Conservation (phyloP, 37 sponge, comb jelly and placozoan genomes). For the Haliclona indistincta region DNA sequence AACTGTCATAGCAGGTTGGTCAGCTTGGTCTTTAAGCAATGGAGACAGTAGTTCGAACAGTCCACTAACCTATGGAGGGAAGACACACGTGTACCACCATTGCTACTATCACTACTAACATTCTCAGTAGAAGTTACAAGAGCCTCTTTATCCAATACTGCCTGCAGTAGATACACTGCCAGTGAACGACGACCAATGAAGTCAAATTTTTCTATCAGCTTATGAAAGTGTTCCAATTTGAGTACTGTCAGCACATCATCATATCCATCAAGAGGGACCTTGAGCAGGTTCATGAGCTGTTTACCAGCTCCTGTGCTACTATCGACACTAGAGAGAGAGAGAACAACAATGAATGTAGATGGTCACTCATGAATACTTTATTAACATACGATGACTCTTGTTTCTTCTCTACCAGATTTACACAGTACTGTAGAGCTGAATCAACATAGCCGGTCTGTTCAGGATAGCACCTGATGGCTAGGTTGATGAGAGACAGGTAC, state of each 20-base stretch:
- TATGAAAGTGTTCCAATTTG: slow-evolving; percentile 71
- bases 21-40: slow-evolving; percentile 79
- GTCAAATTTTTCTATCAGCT: slow-evolving; percentile 55
- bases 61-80: slow-evolving; percentile 54
- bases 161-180: slow-evolving; percentile 65
- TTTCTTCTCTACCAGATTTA: slow-evolving; percentile 61
- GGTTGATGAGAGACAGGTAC: slow-evolving; percentile 84
- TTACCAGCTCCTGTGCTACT: slow-evolving; percentile 27
- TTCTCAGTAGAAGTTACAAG: slow-evolving; percentile 23
- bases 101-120: not conserved
- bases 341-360: not conserved
- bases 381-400: slow-evolving; percentile 38
- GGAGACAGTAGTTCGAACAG: slow-evolving; percentile 79
- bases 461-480: slow-evolving; percentile 95
- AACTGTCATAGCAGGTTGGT: slow-evolving; percentile 72
- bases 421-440: slow-evolving; percentile 72
- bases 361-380: not conserved
- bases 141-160: slow-evolving; percentile 71
- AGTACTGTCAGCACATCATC: slow-evolving; percentile 89
- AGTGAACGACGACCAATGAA: slow-evolving; percentile 76
- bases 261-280: slow-evolving; percentile 85
- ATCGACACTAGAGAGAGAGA: slow-evolving; percentile 41
- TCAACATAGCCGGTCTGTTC: slow-evolving; percentile 89
- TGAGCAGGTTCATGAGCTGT: slow-evolving; percentile 80
- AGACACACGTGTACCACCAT: not conserved